Conservation (phyloP, 2,113 vertebrate species). For the Prunella fulvescens region DNA sequence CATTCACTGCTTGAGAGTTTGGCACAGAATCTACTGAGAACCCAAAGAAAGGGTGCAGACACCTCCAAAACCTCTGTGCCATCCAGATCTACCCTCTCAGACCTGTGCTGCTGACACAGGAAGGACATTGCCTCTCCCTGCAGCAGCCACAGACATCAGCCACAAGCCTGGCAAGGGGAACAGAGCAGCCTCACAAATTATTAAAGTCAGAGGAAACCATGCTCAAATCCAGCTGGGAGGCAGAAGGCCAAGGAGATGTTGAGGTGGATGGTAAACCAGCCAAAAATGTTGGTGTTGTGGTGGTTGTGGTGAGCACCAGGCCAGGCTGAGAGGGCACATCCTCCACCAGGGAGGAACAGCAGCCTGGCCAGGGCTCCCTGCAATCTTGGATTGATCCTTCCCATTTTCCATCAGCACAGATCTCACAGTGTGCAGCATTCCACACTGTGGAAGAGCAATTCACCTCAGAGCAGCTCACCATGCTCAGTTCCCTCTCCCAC, state of each 20-base stretch:
- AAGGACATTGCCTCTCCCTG: not conserved
- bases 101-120: not conserved
- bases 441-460: not conserved
- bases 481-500: not conserved
- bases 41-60: not conserved
- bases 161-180: not conserved
- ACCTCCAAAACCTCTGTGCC: not conserved
- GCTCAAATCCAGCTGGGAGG: not conserved
- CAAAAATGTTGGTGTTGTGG: fast-evolving
- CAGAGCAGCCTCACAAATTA: not conserved
- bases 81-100: not conserved
- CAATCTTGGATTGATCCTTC: fast-evolving
- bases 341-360: not conserved
- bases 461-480: not conserved
- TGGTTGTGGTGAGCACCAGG: not conserved
- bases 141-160: not conserved
- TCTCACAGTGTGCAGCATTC: not conserved
- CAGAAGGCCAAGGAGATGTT: not conserved
- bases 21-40: not conserved
- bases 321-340: not conserved
- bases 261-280: not conserved
- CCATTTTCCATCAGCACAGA: not conserved
- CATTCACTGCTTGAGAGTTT: not conserved
- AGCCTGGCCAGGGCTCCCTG: not conserved
- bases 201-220: not conserved